These are phyloP conservation scores for Scaptomyza polygonia DNA, from an alignment of 2,888 invertebrate genomes.

Conservation along the genomic window DNA sequence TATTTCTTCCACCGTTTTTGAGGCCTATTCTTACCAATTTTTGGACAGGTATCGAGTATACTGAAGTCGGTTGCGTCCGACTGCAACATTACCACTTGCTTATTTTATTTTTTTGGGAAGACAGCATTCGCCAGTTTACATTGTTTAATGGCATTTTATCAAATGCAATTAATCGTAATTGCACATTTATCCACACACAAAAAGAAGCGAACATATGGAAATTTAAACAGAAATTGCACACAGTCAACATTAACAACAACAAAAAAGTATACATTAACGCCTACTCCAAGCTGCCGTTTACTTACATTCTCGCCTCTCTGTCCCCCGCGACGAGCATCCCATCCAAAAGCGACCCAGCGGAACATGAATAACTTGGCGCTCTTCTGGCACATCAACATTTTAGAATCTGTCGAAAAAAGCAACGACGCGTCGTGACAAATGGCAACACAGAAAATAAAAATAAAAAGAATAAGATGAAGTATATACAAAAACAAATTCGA, in stretches of 20 bases:
- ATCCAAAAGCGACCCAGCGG: conserved; percentile 40
- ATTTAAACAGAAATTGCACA: conserved; percentile 3
- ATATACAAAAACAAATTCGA: neutral
- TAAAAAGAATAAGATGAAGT: conserved; percentile 6
- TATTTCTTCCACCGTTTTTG: no score
- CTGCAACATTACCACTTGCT: no score
- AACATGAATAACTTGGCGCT: conserved; percentile 52
- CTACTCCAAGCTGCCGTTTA: conserved; percentile 24
- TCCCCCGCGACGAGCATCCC: neutral
- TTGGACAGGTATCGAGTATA: no score
- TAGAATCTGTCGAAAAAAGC: conserved; percentile 55
- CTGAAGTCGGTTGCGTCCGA: no score
- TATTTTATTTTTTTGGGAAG: neutral
- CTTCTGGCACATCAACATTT: conserved; percentile 71
- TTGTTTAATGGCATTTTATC: conserved; percentile 71
- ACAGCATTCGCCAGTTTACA: no score
- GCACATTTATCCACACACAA: conserved; percentile 54
- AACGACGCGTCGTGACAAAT: conserved; percentile 66
- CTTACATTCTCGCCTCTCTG: neutral
- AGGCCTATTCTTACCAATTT: no score
- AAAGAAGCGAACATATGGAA: conserved; percentile 35
- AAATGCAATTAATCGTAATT: conserved; percentile 76
- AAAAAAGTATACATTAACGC: conserved; percentile 51
- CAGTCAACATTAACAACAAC: conserved; percentile 11
- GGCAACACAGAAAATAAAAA: conserved; percentile 40